These are phyloP conservation scores for Urocynchramus pylzowi DNA, from an alignment of 2,113 vertebrate genomes.

Conservation along the genomic window DNA sequence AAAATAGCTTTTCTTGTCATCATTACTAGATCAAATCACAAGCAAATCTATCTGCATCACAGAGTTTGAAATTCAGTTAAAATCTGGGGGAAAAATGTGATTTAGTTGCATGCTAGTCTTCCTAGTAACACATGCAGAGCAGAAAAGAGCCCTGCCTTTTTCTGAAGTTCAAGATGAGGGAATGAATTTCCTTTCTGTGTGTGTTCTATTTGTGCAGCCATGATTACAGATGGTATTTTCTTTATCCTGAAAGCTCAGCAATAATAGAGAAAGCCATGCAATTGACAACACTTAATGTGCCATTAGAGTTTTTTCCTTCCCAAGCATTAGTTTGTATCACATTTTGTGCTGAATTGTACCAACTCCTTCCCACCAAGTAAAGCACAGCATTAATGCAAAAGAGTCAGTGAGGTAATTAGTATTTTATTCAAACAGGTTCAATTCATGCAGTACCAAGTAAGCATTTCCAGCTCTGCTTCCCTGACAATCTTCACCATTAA, in stretches of 20 bases:
- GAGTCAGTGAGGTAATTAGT: constrained; percentile 8
- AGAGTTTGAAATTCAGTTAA: neutral
- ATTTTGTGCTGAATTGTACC: neutral
- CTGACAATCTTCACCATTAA: neutral
- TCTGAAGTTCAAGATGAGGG: neutral
- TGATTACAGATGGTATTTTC: neutral
- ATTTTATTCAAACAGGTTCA: constrained; percentile 29
- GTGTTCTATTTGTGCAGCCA: neutral
- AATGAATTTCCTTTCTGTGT: neutral
- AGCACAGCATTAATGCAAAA: neutral
- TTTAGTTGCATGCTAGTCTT: neutral
- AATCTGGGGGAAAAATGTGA: neutral
- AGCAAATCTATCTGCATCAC: neutral
- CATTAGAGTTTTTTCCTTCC: neutral
- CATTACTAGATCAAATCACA: neutral
- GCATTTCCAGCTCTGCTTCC: constrained; percentile 11
- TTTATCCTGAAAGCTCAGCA: neutral
- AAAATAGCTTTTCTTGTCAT: neutral
- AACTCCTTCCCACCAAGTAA: neutral
- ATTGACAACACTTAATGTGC: neutral
- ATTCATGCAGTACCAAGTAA: neutral
- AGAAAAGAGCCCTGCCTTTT: neutral
- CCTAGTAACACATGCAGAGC: neutral
- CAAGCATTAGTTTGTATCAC: neutral
- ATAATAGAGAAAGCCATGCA: neutral